These are phyloP conservation scores for Biston betularia DNA, from an alignment of 2,888 invertebrate species.

Conservation along the genomic window DNA sequence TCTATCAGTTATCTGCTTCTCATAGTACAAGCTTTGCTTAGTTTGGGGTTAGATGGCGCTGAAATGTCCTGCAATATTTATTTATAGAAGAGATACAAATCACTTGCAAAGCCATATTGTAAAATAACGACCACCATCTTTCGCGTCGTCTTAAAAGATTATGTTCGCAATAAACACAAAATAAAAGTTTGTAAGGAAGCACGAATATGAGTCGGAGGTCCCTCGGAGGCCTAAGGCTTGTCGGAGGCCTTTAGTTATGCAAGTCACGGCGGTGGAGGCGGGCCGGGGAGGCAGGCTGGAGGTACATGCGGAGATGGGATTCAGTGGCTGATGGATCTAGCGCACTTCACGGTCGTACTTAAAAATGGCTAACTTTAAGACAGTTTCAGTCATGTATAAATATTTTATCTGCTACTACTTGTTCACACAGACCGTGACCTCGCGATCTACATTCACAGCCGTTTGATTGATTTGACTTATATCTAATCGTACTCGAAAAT, in stretches of 20 bases:
- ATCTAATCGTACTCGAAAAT: too few species aligned
- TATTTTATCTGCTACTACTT: too few species aligned
- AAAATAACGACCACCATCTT: conserved; percentile 3
- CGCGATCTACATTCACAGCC: too few species aligned
- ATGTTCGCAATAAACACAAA: conserved; percentile 26
- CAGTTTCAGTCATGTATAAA: too few species aligned
- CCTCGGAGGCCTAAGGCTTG: conserved; percentile 1
- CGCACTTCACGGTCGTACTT: background rate
- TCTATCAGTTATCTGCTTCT: too few species aligned
- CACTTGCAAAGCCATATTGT: background rate
- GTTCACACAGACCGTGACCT: too few species aligned
- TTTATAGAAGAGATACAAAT: too few species aligned
- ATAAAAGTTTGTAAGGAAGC: conserved; percentile 21
- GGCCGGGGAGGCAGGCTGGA: conserved; percentile 13
- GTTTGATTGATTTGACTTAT: too few species aligned
- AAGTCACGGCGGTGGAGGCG: conserved; percentile 13
- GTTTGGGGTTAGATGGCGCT: too few species aligned
- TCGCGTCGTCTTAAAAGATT: conserved; percentile 13
- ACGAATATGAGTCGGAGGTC: conserved; percentile 13
- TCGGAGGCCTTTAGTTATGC: conserved; percentile 23
- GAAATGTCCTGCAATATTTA: too few species aligned
- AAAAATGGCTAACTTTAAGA: background rate
- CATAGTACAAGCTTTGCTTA: too few species aligned
- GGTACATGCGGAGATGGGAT: background rate
- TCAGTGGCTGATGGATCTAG: conserved; percentile 25